These are phyloP conservation scores for Cyclopterus lumpus DNA, from an alignment of 2,797 vertebrate species.

Conservation along the genomic window DNA sequence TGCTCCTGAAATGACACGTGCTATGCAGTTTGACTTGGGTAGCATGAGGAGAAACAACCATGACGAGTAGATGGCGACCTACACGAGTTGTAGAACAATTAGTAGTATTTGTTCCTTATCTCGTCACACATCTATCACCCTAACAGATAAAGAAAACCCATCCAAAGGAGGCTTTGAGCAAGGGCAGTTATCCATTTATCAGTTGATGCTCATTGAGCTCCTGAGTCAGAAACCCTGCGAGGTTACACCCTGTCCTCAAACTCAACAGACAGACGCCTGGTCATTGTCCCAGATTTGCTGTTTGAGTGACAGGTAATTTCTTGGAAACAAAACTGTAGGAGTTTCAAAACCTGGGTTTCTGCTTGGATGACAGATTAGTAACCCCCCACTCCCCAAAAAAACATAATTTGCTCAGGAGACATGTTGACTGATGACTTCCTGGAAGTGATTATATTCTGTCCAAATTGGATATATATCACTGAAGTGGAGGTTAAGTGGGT, in stretches of 20 bases:
- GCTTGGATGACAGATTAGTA: background rate
- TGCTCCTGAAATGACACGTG: too few relatives aligned
- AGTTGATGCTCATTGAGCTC: background rate
- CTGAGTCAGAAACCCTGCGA: background rate
- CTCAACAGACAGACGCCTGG: background rate
- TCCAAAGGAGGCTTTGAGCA: too few relatives aligned
- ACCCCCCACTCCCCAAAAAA: background rate
- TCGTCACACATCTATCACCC: background rate
- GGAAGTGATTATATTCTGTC: conserved; percentile 2
- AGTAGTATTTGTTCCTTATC: background rate
- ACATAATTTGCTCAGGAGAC: background rate
- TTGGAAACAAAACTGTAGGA: background rate
- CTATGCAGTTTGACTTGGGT: background rate
- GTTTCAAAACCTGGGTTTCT: background rate
- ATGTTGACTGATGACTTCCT: conserved; percentile 27
- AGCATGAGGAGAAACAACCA: background rate
- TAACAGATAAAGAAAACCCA: background rate
- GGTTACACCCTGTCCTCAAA: background rate
- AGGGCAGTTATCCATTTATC: background rate
- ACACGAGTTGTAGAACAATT: background rate
- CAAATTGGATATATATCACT: conserved; percentile 13
- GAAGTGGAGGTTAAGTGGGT: conserved; percentile 24
- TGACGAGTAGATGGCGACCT: background rate
- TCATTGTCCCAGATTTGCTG: background rate
- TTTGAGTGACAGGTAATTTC: conserved; percentile 18